Conservation (phyloP, 2,888 invertebrate genomes). For the Bibio marci region DNA sequence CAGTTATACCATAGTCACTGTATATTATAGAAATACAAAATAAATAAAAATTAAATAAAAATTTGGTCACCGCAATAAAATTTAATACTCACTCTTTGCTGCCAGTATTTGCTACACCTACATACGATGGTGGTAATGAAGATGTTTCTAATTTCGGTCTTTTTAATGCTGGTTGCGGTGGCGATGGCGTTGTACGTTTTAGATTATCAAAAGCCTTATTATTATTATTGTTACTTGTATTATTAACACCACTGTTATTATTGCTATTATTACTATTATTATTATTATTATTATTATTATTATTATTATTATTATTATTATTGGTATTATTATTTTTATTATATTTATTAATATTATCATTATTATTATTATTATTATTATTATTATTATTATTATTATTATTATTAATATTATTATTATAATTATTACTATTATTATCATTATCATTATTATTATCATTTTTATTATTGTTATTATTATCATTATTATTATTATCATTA, state of each 20-base stretch:
- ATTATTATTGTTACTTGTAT: no score
- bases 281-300: no score
- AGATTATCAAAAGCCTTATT: conserved; percentile 10
- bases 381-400: conserved; percentile 11
- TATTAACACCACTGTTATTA: conserved; percentile 15
- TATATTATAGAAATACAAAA: no score
- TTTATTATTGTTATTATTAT: no score
- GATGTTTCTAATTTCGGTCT: conserved; percentile 21
- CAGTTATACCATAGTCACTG: conserved; percentile 79
- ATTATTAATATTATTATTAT: conserved; percentile 10
- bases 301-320: conserved; percentile 15
- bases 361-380: no score
- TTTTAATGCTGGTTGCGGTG: conserved; percentile 14
- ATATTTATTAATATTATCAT: no score
- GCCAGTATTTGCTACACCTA: conserved; percentile 22
- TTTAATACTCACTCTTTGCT: conserved; percentile 21
- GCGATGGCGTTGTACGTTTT: conserved; percentile 25
- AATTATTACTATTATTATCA: no score
- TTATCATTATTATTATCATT: conserved; percentile 15
- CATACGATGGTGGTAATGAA: conserved; percentile 24
- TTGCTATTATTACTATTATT: conserved; percentile 19
- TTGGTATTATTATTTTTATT: conserved; percentile 24
- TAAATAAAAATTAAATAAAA: conserved; percentile 3
- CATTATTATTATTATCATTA: conserved; percentile 21
- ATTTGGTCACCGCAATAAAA: not conserved